Conservation (phyloP, 2,113 vertebrate species). For the Amblyornis subalaris region DNA sequence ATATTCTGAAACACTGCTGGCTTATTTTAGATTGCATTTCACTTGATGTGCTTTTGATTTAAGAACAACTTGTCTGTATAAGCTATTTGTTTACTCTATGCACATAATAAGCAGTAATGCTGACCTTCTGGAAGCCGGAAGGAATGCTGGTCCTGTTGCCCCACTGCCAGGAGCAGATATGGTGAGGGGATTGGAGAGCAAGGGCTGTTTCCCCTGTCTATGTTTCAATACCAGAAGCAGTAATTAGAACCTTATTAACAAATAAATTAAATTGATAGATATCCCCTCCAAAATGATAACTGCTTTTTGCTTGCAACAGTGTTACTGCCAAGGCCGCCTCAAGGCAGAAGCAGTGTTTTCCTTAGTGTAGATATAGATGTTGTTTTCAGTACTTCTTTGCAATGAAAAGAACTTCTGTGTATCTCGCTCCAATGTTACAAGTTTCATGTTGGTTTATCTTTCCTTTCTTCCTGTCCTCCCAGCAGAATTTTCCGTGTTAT, state of each 20-base stretch:
- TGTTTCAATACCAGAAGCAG: background rate
- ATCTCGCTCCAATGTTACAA: fast-evolving
- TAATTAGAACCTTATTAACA: background rate
- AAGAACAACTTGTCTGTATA: background rate
- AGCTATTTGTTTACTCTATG: background rate
- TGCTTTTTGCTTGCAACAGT: background rate
- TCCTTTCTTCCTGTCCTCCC: background rate
- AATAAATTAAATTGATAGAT: background rate
- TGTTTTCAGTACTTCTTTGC: background rate
- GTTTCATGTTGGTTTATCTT: background rate
- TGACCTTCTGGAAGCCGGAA: background rate
- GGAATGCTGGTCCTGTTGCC: background rate
- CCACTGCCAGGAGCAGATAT: background rate
- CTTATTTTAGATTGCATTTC: constrained; percentile 10
- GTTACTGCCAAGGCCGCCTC: background rate
- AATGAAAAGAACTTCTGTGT: background rate
- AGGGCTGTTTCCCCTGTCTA: background rate
- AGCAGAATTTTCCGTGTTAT: background rate
- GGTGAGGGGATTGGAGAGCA: background rate
- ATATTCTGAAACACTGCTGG: background rate
- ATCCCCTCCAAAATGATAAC: background rate
- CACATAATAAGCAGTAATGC: background rate
- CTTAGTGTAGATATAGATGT: background rate
- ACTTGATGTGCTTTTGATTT: background rate
- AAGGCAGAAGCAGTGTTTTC: background rate